A percentile compares a stretch with the other conserved stretches of the same genome.
phyloP scores from a whole-genome alignment of 2,888 invertebrate genomes.

The Hirtodrosophila cameraria region DNA sequence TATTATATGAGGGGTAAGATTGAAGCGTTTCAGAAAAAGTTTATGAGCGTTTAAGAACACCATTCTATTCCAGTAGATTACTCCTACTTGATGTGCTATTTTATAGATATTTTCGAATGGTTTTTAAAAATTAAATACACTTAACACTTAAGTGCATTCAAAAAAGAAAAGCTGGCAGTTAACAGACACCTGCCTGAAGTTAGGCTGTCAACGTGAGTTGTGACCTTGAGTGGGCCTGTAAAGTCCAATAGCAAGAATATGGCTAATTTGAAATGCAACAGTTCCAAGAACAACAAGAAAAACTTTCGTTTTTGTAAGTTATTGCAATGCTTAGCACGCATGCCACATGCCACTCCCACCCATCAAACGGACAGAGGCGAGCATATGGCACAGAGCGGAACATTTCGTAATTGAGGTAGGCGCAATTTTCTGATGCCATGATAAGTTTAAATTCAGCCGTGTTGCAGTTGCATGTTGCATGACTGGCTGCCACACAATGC shows the following conservation, averaged over 20 bases:
- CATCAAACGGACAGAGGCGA: neutral
- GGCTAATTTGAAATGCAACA: conserved; percentile 55
- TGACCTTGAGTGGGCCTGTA: conserved; percentile 24
- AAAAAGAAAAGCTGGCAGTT: neutral
- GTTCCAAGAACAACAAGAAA: conserved; percentile 19
- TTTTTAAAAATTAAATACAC: too few relatives aligned
- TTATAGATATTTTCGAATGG: too few relatives aligned
- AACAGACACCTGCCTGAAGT: neutral
- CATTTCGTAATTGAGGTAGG: conserved; percentile 54
- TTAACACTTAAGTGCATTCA: neutral
- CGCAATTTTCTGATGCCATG: conserved; percentile 50
- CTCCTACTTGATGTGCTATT: too few relatives aligned
- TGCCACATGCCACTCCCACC: conserved; percentile 30
- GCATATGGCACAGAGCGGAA: conserved; percentile 10
- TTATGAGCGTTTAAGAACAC: too few relatives aligned
- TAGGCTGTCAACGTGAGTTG: conserved; percentile 23
- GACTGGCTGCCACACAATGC: conserved; percentile 36
- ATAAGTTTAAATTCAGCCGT: conserved; percentile 59
- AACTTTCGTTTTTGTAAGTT: conserved; percentile 39
- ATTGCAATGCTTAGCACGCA: conserved; percentile 59
- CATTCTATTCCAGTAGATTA: too few relatives aligned
- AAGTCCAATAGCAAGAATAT: conserved; percentile 1
- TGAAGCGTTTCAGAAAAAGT: too few relatives aligned
- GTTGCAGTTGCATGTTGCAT: conserved; percentile 50
- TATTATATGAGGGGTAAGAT: too few relatives aligned